phyloP scores from a whole-genome alignment of 2,888 invertebrate species.

The Limnephilus rhombicus region DNA sequence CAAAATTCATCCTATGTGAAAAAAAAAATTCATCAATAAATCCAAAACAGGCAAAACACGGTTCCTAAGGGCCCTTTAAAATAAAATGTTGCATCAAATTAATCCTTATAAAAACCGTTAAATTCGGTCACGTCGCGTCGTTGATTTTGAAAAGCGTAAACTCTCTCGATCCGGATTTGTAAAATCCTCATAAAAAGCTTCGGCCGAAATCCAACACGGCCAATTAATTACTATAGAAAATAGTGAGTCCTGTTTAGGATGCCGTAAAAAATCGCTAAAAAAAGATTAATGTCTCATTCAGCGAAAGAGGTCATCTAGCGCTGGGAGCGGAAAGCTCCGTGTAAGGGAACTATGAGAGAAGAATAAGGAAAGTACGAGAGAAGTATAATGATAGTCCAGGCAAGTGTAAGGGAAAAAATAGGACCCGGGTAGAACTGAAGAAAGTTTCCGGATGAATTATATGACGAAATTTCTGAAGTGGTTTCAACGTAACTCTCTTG shows the following conservation, averaged over 20 bases:
- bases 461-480: neutral
- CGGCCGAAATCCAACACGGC: constrained; percentile 43
- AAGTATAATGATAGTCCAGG: neutral
- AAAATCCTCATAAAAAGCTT: constrained; percentile 29
- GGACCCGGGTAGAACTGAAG: neutral
- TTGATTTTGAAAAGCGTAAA: constrained; percentile 29
- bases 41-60: neutral
- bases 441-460: neutral
- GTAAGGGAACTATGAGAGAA: neutral
- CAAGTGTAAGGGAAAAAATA: neutral
- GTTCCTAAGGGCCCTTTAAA: neutral
- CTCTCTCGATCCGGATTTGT: constrained; percentile 12
- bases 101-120: neutral
- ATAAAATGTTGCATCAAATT: neutral
- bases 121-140: constrained; percentile 7
- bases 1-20: no score
- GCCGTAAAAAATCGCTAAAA: constrained; percentile 50
- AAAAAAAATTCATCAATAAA: neutral
- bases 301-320: constrained; percentile 48
- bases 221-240: constrained; percentile 48
- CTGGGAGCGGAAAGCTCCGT: constrained; percentile 2
- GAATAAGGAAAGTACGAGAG: neutral
- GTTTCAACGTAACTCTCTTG: neutral
- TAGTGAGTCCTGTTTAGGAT: constrained; percentile 37
- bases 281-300: constrained; percentile 56